Conservation (phyloP, 2,797 vertebrate genomes). For the Gymnoscopelus microlampas region DNA sequence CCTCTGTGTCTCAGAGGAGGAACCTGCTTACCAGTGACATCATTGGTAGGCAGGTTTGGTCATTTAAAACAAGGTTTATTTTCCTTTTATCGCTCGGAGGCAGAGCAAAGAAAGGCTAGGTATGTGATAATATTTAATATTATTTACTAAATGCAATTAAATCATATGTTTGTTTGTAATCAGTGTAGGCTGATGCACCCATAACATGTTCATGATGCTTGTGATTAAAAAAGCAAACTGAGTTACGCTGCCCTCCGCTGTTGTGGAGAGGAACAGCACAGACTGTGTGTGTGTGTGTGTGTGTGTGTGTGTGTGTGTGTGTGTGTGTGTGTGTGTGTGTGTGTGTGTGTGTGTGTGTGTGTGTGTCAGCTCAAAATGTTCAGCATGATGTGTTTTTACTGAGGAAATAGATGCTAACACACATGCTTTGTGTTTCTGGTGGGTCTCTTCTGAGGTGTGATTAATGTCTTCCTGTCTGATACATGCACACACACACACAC, state of each 20-base stretch:
- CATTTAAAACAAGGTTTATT: no score
- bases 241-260: background rate
- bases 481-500: background rate
- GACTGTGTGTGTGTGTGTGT: no score
- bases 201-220: background rate
- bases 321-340: slow-evolving; percentile 17
- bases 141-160: no score
- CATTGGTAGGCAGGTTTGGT: no score
- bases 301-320: background rate
- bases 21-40: no score
- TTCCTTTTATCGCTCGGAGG: no score
- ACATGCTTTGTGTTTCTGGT: slow-evolving; percentile 1
- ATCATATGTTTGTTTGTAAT: no score
- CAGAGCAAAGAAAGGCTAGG: no score
- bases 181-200: no score
- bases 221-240: background rate
- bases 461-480: slow-evolving; percentile 52
- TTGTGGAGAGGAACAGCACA: no score
- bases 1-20: no score
- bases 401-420: slow-evolving; percentile 24
- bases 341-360: slow-evolving; percentile 12
- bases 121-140: no score
- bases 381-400: slow-evolving; percentile 46
- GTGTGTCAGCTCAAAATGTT: slow-evolving; percentile 14
- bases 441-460: slow-evolving; percentile 28